Conservation (phyloP, 2,113 vertebrate genomes). For the Chaenogobius annularis region DNA sequence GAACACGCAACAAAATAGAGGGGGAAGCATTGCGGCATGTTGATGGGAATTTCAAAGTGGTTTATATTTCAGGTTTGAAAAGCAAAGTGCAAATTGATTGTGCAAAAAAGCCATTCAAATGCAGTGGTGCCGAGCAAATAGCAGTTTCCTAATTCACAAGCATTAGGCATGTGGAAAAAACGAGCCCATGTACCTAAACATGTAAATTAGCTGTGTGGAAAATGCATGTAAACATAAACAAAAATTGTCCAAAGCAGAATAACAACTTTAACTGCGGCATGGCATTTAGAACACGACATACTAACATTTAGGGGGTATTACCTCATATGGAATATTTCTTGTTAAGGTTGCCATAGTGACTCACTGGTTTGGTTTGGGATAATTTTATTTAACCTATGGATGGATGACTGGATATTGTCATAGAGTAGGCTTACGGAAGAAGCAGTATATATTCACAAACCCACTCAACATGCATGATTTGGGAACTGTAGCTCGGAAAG, state of each 20-base stretch:
- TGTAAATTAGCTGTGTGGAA: neutral
- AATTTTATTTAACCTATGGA: no score
- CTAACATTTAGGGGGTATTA: neutral
- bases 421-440: no score
- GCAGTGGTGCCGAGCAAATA: neutral
- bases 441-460: no score
- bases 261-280: neutral
- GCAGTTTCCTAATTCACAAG: neutral
- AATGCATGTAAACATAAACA: neutral
- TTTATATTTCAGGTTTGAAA: neutral
- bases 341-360: no score
- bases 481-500: no score
- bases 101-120: neutral
- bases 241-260: neutral
- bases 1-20: neutral
- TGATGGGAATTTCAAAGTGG: neutral
- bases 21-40: neutral
- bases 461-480: no score
- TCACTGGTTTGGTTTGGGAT: no score
- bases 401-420: no score
- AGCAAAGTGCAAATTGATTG: neutral
- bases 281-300: neutral
- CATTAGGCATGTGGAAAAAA: neutral
- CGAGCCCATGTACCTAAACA: neutral
- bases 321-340: neutral